Percentiles rank a stretch among this genome's conserved stretches.
Conservation (phyloP, 2,888 invertebrate genomes). For the Polydesmus complanatus region DNA sequence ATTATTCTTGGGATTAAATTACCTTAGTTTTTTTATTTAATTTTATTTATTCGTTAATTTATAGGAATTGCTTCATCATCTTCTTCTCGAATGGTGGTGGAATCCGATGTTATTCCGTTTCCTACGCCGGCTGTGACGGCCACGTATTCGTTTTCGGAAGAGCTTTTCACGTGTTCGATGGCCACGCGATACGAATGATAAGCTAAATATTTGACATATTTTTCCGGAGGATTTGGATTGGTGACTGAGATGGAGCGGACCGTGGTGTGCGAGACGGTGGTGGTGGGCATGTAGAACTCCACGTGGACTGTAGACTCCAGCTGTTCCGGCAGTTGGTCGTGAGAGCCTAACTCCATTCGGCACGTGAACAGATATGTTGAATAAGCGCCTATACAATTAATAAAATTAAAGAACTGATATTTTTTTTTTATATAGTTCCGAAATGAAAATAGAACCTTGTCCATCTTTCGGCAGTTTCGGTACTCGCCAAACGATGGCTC, state of each 20-base stretch:
- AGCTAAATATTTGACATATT: constrained; percentile 91
- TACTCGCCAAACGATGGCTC: constrained; percentile 96
- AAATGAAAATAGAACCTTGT: constrained; percentile 78
- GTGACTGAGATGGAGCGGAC: constrained; percentile 85
- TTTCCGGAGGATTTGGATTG: constrained; percentile 71
- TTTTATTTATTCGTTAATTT: too few species aligned
- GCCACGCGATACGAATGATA: constrained; percentile 91
- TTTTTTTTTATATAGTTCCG: neutral
- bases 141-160: constrained; percentile 21
- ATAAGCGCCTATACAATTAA: constrained; percentile 64
- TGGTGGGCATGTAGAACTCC: constrained; percentile 97
- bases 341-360: constrained; percentile 86
- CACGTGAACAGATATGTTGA: constrained; percentile 93
- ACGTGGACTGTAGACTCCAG: constrained; percentile 77
- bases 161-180: constrained; percentile 67
- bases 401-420: neutral
- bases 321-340: constrained; percentile 91
- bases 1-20: too few species aligned
- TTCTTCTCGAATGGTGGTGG: too few species aligned
- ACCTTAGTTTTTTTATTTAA: too few species aligned
- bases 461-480: constrained; percentile 94
- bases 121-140: constrained; percentile 11
- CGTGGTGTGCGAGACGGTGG: constrained; percentile 85
- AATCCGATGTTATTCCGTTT: neutral
- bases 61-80: too few species aligned